These are phyloP conservation scores for Geranospiza caerulescens DNA, from an alignment of 2,797 vertebrate genomes.

Conservation along the genomic window DNA sequence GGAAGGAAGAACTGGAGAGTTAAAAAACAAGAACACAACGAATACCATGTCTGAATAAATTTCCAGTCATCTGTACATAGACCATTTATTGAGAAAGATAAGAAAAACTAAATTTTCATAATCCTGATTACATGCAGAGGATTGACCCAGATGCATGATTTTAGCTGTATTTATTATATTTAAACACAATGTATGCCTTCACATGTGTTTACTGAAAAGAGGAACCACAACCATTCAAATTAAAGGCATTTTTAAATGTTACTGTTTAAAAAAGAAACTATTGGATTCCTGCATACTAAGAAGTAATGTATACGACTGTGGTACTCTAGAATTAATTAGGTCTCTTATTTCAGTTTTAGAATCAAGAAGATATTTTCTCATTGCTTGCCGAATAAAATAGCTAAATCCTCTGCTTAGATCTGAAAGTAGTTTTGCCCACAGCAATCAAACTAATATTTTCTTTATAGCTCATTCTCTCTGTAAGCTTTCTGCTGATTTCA, in stretches of 20 bases:
- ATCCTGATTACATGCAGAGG: conserved; percentile 62
- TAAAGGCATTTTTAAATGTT: conserved; percentile 21
- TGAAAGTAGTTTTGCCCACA: conserved; percentile 68
- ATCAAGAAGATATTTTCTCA: conserved; percentile 55
- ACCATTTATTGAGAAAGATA: conserved; percentile 56
- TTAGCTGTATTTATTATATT: conserved; percentile 55
- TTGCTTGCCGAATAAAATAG: conserved; percentile 62
- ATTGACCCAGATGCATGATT: conserved; percentile 70
- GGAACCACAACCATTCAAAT: conserved; percentile 32
- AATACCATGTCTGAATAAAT: conserved; percentile 42
- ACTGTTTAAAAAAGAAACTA: conserved; percentile 27
- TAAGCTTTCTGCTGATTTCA: conserved; percentile 60
- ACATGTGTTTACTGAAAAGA: conserved; percentile 47
- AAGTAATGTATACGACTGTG: conserved; percentile 1
- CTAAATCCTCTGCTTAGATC: conserved; percentile 61
- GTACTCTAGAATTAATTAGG: conserved; percentile 50
- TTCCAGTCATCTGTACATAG: conserved; percentile 15
- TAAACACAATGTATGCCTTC: conserved; percentile 50
- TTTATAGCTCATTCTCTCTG: conserved; percentile 50
- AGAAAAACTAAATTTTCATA: conserved; percentile 63
- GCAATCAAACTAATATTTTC: conserved; percentile 68
- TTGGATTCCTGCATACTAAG: conserved; percentile 39
- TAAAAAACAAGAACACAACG: conserved; percentile 30
- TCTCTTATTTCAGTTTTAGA: conserved; percentile 52
- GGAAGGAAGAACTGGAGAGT: neutral